Base-by-base conservation (phyloP, 2,888 invertebrate genomes). In the Acleris sparsana region DNA sequence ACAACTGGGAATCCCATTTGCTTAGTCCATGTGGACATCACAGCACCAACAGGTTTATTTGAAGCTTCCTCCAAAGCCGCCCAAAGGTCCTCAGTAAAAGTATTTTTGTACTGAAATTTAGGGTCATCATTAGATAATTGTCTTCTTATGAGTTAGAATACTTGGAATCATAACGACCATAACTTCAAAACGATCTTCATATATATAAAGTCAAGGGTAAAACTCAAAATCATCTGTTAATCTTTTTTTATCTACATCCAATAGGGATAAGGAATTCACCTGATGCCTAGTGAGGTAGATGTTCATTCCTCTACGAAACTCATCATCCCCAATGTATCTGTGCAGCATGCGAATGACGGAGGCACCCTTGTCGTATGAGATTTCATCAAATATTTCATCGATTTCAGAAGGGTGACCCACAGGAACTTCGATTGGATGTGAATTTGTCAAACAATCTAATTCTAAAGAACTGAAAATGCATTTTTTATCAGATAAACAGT, bases 11-110 rank as follows among this genome's bases (percentile, higher is more conserved):
- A 99, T 49, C 99, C 99, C 94, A 97, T 97, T 81, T 97, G 96
- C 81, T 97, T 97, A 0, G 99, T 99, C 99, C 99, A 99, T 18
- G 97, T 97, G 7, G 97, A 96, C 99, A 99, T 99, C 9, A 99
- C 96, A 55, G 94, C 95, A 1, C 95, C 95, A 1, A 99, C 97
- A 3, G 98, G 97, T 84, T 99, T 97, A 20, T 95, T 95, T 73
- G 97, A 97, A 2, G 97, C 97, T 80, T 97, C 96, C 77, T 96
- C 97, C 70, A 99, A 92, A 0, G 97, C 96, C 0, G 94, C 94
- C 99, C 99, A 99, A 75, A 99, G 93, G 85, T 99, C 98, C 84
- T 97, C 97, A 0, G 99, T 99, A 76, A 95, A 95, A 1, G 99
- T 97, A 84, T 99, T 99, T 76, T 94, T 95, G 85, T 98, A 99